Conservation (phyloP, 2,113 vertebrate species). For the Gopherus flavomarginatus region DNA sequence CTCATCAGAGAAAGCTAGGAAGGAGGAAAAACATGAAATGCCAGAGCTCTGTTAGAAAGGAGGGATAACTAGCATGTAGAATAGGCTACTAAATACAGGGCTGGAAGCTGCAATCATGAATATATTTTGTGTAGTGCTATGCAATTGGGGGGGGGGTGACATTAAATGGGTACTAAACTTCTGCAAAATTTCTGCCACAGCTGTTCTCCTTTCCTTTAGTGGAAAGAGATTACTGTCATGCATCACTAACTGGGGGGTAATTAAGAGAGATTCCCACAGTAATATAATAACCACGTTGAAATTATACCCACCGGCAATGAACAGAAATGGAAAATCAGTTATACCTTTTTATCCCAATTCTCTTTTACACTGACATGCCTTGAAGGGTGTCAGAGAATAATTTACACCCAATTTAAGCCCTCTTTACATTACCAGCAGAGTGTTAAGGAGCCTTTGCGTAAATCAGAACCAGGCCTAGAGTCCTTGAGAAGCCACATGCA, state of each 20-base stretch:
- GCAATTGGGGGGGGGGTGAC: not conserved
- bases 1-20: not conserved
- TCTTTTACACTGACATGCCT: not conserved
- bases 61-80: fast-evolving
- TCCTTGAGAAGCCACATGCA: not conserved
- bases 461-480: not conserved
- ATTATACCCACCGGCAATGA: not conserved
- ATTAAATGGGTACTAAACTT: not conserved
- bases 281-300: fast-evolving
- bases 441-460: not conserved
- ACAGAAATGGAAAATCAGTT: not conserved
- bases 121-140: not conserved
- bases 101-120: not conserved
- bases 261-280: not conserved
- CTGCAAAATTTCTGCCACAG: not conserved
- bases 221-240: not conserved
- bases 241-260: not conserved
- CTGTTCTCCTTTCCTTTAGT: not conserved
- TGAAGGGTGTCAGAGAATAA: fast-evolving
- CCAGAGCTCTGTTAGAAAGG: not conserved
- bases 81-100: not conserved
- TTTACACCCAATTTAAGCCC: not conserved
- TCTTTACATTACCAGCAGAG: not conserved
- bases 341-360: not conserved
- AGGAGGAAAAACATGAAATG: not conserved